Conservation (phyloP, 2,113 vertebrate species). For the Alces alces region DNA sequence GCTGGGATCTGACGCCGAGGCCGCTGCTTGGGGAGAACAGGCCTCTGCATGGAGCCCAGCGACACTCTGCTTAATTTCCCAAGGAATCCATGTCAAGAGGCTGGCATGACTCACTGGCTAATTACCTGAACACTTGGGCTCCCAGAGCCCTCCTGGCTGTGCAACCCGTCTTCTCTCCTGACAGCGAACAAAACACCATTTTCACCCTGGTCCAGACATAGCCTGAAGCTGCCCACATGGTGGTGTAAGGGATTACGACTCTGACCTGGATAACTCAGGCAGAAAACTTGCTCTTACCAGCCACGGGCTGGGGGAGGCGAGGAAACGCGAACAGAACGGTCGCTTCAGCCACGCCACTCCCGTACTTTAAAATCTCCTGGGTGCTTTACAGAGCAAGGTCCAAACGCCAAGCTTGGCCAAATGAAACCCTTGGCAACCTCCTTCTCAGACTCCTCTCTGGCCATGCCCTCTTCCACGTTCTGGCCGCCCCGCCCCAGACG, state of each 20-base stretch:
- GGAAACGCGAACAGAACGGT: background rate
- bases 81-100: background rate
- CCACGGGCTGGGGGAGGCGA: background rate
- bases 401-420: background rate
- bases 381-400: background rate
- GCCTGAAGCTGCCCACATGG: slow-evolving; percentile 60
- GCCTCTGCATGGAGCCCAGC: background rate
- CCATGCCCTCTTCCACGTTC: background rate
- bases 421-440: background rate
- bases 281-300: slow-evolving; percentile 26
- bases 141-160: slow-evolving; percentile 46
- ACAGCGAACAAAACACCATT: slow-evolving; percentile 37
- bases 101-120: slow-evolving; percentile 42
- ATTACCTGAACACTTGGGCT: slow-evolving; percentile 56
- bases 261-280: slow-evolving; percentile 50
- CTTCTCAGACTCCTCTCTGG: background rate
- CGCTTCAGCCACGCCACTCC: background rate
- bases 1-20: background rate
- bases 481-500: background rate
- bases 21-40: background rate
- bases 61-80: background rate
- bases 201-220: slow-evolving; percentile 54
- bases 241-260: slow-evolving; percentile 39
- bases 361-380: slow-evolving; percentile 4
- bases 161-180: slow-evolving; percentile 43